phyloP scores from a whole-genome alignment of 2,888 invertebrate species.

The Phyllotreta striolata region DNA sequence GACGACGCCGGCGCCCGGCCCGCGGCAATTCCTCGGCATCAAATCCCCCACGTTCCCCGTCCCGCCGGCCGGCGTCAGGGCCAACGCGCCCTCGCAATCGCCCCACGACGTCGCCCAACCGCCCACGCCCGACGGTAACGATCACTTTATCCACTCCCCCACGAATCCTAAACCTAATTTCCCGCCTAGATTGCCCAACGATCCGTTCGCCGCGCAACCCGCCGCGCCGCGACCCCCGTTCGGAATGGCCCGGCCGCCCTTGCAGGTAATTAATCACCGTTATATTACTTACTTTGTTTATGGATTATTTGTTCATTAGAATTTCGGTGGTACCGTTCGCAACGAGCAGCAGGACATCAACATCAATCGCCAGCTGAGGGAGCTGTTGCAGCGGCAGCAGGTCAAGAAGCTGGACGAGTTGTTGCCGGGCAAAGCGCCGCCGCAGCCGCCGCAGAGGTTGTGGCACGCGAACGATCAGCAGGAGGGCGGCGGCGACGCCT shows the following conservation, averaged over 20 bases:
- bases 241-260: conserved; percentile 51
- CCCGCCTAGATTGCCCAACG: conserved; percentile 51
- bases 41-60: conserved; percentile 53
- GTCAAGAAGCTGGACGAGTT: conserved; percentile 66
- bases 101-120: conserved; percentile 49
- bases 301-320: conserved; percentile 39
- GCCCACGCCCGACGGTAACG: conserved; percentile 55
- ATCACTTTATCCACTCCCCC: conserved; percentile 65
- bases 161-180: conserved; percentile 63
- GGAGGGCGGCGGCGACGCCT: conserved; percentile 50
- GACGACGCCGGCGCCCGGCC: conserved; percentile 53
- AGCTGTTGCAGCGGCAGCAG: conserved; percentile 78
- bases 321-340: conserved; percentile 40
- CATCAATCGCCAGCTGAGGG: conserved; percentile 79
- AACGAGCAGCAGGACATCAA: conserved; percentile 63
- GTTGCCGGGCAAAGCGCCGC: conserved; percentile 56
- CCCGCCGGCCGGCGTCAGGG: conserved; percentile 49
- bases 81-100: conserved; percentile 51
- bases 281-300: conserved; percentile 4
- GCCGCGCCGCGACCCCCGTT: conserved; percentile 66
- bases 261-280: conserved; percentile 41
- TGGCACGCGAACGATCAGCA: conserved; percentile 62
- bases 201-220: conserved; percentile 65
- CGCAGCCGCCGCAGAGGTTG: conserved; percentile 62
- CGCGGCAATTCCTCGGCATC: conserved; percentile 55